Conservation (phyloP, 2,797 vertebrate genomes). For the Micrastur ruficollis region DNA sequence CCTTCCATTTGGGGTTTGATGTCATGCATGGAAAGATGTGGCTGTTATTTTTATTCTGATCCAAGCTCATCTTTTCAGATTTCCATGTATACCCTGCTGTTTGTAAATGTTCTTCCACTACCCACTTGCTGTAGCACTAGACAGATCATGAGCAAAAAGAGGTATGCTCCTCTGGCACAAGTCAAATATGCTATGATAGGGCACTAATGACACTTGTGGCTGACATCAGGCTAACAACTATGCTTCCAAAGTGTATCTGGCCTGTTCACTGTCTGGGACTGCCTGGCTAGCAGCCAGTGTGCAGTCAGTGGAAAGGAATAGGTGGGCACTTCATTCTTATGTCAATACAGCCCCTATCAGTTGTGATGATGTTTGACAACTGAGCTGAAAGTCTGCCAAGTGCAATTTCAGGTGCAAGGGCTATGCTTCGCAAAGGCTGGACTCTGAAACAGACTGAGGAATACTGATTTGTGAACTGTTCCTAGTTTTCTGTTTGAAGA, state of each 20-base stretch:
- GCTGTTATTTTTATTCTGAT: not conserved
- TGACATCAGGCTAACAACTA: not conserved
- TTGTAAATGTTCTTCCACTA: not conserved
- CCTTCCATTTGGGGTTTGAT: not conserved
- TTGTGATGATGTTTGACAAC: not conserved
- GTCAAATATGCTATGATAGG: not conserved
- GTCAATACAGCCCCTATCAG: not conserved
- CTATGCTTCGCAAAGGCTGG: not conserved
- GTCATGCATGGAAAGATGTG: not conserved
- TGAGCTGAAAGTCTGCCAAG: not conserved
- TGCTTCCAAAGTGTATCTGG: not conserved
- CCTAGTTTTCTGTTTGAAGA: not conserved
- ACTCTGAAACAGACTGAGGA: not conserved
- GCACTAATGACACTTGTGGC: not conserved
- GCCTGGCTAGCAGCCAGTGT: not conserved
- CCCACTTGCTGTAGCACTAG: not conserved
- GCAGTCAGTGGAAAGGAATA: not conserved
- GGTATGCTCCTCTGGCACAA: not conserved
- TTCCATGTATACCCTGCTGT: not conserved
- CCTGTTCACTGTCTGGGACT: not conserved
- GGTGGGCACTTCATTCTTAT: fast-evolving
- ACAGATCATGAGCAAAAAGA: not conserved
- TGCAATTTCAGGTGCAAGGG: not conserved
- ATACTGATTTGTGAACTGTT: not conserved
- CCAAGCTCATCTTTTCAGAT: not conserved